Base-by-base conservation (phyloP, 2,797 vertebrate species). In the Sebastes oblongus region DNA sequence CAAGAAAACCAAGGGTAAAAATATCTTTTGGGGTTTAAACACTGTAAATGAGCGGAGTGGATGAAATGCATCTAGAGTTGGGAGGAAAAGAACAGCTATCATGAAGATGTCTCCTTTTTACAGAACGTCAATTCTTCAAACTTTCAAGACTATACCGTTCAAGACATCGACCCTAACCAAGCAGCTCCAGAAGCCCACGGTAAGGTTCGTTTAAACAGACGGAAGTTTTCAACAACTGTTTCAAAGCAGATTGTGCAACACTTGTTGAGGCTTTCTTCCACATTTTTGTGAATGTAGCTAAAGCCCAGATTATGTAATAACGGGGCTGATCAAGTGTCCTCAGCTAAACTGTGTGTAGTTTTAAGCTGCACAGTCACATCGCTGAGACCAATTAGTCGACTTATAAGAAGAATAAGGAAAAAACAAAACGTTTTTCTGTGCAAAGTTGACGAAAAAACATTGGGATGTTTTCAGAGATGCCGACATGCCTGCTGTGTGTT, bases 401-500 rank as follows among this genome's bases (percentile, higher is more conserved):
- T 16, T 52, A 34, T 56, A 59, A 29, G 6, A n/a, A 2, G 27
- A 65, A 39, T 12, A 22, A 58, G 7, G 3, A 27, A 14, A 58
- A 42, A 32, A 27, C 12, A 29, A 56, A 27, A 27, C 0, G 22
- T 8, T 55, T 54, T 18, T 71, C 11, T 69, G 59, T 52, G 10
- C 67, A 68, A 62, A 20, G 18, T 10, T 55, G 20, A 73, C 14
- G 8, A 65, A 46, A 70, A 78, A 61, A 34, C 8, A 25, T 1
- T 58, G 16, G 59, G 29, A 29, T 58, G 22, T 65, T 91, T 94
- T 81, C 94, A 99, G 97, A 97, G 89, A 89, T 98, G 90, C 97
- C 98, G 4, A 99, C 97, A 2, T 99, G 98, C 75, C 93, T 99
- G 80, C 85, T 97, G 66, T 99, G 98, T 50, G 97, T 98, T 30